These are phyloP conservation scores for Ostrea denselamellosa DNA, from an alignment of 1,140 invertebrate genomes.

Conservation along the genomic window DNA sequence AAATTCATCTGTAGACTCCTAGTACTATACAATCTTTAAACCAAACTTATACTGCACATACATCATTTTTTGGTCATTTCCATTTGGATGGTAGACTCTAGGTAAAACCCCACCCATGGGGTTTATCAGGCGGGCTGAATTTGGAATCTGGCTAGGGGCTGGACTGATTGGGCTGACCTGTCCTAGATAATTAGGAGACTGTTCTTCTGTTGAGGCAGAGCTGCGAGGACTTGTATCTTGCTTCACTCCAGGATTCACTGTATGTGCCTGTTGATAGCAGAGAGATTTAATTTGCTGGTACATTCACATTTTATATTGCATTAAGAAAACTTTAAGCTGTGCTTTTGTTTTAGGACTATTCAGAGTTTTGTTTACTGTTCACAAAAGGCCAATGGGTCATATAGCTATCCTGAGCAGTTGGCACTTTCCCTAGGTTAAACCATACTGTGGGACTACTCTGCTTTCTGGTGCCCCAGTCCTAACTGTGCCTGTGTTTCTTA, in stretches of 20 bases:
- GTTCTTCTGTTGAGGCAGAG: conserved; percentile 60
- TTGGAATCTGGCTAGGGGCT: conserved; percentile 44
- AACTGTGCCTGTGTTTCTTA: too few relatives aligned
- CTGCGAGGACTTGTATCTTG: conserved; percentile 73
- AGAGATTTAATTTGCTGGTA: background rate
- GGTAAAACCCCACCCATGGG: background rate
- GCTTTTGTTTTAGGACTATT: too few relatives aligned
- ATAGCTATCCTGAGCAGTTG: too few relatives aligned
- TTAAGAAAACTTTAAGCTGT: background rate
- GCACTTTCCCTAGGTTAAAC: too few relatives aligned
- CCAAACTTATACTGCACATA: background rate
- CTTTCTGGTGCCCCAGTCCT: too few relatives aligned
- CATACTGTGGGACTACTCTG: too few relatives aligned
- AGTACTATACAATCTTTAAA: background rate
- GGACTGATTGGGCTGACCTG: conserved; percentile 72
- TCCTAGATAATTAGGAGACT: conserved; percentile 64
- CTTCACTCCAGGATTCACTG: conserved; percentile 67
- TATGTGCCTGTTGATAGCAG: background rate
- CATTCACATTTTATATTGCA: too few relatives aligned
- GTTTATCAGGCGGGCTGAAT: conserved; percentile 8
- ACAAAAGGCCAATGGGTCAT: too few relatives aligned
- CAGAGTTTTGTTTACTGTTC: too few relatives aligned
- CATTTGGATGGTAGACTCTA: background rate
- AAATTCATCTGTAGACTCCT: background rate
- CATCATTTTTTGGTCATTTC: conserved; percentile 32